Conservation (phyloP, 2,113 vertebrate genomes). For the Salvelinus namaycush region DNA sequence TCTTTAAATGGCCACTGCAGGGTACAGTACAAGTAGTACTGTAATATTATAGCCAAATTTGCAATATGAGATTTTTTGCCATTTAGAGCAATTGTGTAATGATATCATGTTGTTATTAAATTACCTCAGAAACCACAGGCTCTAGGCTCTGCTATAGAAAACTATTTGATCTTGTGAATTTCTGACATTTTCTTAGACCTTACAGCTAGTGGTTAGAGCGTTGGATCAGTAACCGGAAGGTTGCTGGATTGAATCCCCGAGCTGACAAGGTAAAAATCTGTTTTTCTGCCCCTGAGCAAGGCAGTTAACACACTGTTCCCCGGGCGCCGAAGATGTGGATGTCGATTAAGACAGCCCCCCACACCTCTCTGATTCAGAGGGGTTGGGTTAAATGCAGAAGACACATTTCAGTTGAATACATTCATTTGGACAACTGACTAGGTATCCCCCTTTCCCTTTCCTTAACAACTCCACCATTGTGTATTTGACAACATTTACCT, state of each 20-base stretch:
- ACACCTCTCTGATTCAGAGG: too few relatives aligned
- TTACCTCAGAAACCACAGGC: background rate
- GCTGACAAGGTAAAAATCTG: too few relatives aligned
- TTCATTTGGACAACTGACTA: too few relatives aligned
- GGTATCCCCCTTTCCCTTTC: too few relatives aligned
- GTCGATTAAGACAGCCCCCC: too few relatives aligned
- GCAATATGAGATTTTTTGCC: background rate
- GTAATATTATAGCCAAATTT: background rate
- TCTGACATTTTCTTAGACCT: background rate
- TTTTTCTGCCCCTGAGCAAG: too few relatives aligned
- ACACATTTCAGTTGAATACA: too few relatives aligned
- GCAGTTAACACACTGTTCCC: too few relatives aligned
- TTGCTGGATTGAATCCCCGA: too few relatives aligned
- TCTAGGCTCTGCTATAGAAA: background rate
- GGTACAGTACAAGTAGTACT: background rate
- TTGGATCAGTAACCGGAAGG: too few relatives aligned
- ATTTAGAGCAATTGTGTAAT: background rate
- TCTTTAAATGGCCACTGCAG: background rate
- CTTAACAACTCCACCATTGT: background rate
- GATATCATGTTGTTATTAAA: background rate
- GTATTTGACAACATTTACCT: background rate
- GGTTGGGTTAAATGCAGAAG: too few relatives aligned
- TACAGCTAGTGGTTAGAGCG: background rate
- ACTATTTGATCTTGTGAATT: background rate
- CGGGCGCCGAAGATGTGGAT: too few relatives aligned